Evolutionary conservation across 2,888 invertebrate genomes (phyloP).

Genomic region (Gymnocheta viridis): DNA sequence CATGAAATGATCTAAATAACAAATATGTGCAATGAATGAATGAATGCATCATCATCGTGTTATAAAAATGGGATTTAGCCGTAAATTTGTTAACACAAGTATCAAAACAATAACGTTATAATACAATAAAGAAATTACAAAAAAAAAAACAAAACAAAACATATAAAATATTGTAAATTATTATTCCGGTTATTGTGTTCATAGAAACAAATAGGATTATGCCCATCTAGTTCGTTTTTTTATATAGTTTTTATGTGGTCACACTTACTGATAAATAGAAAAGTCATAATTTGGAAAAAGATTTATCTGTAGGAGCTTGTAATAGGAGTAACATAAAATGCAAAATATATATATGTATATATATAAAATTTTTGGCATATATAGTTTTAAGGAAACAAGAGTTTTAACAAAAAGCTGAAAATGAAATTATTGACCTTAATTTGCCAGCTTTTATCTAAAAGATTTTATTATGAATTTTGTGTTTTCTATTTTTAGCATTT

Average conservation of each 20-base stretch:
- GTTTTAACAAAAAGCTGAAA: too few relatives aligned
- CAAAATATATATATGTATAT: too few relatives aligned
- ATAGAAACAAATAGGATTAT: slow-evolving; percentile 59
- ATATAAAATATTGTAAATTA: slow-evolving; percentile 26
- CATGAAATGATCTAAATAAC: slow-evolving; percentile 65
- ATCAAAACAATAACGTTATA: slow-evolving; percentile 22
- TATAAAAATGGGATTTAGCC: slow-evolving; percentile 52
- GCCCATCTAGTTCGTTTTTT: slow-evolving; percentile 17
- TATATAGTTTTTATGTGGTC: slow-evolving; percentile 28
- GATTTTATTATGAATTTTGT: background rate
- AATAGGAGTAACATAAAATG: too few relatives aligned
- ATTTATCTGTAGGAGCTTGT: slow-evolving; percentile 9
- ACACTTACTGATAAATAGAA: background rate
- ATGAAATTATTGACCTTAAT: background rate
- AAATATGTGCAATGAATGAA: slow-evolving; percentile 26
- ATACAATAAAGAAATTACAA: background rate
- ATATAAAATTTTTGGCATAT: too few relatives aligned
- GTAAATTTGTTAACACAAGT: slow-evolving; percentile 56
- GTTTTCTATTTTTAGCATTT: slow-evolving; percentile 37
- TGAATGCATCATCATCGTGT: slow-evolving; percentile 43
- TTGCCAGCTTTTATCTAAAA: background rate
- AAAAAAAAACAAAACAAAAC: background rate
- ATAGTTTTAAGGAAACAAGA: too few relatives aligned
- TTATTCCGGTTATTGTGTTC: slow-evolving; percentile 45
- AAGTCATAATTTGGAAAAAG: slow-evolving; percentile 18